phyloP scores from a whole-genome alignment of 2,113 vertebrate species.

The Hucho hucho region DNA sequence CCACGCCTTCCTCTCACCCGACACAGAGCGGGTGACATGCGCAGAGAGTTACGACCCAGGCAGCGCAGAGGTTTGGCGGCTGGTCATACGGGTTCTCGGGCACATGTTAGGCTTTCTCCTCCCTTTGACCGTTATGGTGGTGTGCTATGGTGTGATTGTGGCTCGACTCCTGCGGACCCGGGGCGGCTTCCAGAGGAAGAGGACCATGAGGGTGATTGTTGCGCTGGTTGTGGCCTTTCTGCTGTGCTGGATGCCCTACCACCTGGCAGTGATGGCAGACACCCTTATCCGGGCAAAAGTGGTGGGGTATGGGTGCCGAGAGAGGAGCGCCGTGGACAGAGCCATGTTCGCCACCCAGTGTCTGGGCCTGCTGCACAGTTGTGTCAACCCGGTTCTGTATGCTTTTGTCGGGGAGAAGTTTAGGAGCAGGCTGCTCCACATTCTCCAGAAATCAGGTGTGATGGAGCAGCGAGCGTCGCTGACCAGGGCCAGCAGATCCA shows the following conservation, averaged over 20 bases:
- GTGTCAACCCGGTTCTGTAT: conserved; percentile 74
- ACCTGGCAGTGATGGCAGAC: conserved; percentile 61
- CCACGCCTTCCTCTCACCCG: background rate
- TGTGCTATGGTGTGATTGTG: conserved; percentile 67
- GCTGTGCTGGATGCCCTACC: conserved; percentile 73
- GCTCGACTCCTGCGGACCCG: conserved; percentile 60
- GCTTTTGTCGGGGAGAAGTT: conserved; percentile 76
- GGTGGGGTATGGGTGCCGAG: conserved; percentile 47
- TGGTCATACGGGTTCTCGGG: conserved; percentile 63
- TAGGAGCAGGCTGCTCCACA: conserved; percentile 40
- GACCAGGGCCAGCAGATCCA: conserved; percentile 47
- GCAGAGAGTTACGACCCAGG: conserved; percentile 42
- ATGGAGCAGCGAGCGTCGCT: background rate
- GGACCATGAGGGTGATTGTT: conserved; percentile 70
- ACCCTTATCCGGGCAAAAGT: conserved; percentile 62
- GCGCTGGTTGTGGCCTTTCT: conserved; percentile 66
- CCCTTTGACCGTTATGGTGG: conserved; percentile 67
- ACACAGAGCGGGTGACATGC: conserved; percentile 23
- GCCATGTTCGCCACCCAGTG: conserved; percentile 65
- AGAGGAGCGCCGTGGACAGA: conserved; percentile 44
- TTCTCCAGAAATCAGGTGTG: conserved; percentile 41
- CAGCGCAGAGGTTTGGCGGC: conserved; percentile 55
- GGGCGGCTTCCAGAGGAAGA: conserved; percentile 59
- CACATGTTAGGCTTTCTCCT: conserved; percentile 67
- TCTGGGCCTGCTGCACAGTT: conserved; percentile 72